Percentiles rank a stretch among this genome's conserved stretches.
These are phyloP conservation scores for Sweltsa coloradensis DNA, from an alignment of 1,140 invertebrate species.

Conservation along the genomic window DNA sequence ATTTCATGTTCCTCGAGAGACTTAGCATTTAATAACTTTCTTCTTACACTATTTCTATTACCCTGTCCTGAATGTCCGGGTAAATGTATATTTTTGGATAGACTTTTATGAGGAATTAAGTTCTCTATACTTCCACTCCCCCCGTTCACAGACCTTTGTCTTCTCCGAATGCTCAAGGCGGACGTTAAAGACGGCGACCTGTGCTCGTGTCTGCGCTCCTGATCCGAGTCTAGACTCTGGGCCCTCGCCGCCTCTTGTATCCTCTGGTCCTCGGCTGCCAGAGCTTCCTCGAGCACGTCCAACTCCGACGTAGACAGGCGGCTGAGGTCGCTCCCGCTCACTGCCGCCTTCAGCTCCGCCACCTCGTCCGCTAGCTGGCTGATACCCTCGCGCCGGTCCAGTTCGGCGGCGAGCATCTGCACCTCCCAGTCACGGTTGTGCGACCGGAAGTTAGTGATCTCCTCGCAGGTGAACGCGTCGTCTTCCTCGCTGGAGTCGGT, in stretches of 20 bases:
- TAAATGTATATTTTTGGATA: background rate
- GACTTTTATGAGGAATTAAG: background rate
- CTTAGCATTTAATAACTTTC: too few species aligned
- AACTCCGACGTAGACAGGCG: slow-evolving; percentile 17
- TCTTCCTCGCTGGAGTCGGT: slow-evolving; percentile 27
- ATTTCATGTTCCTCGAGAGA: background rate
- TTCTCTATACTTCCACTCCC: slow-evolving; percentile 3
- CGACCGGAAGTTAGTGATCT: slow-evolving; percentile 24
- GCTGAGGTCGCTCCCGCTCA: slow-evolving; percentile 9
- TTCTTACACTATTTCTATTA: too few species aligned
- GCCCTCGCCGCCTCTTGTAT: slow-evolving; percentile 18
- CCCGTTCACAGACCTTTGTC: background rate
- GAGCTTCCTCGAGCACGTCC: slow-evolving; percentile 19
- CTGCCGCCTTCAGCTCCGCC: slow-evolving; percentile 13
- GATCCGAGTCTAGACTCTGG: slow-evolving; percentile 15
- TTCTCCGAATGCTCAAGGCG: background rate
- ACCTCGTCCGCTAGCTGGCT: slow-evolving; percentile 14
- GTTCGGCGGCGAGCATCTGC: slow-evolving; percentile 57
- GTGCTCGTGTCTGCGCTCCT: background rate
- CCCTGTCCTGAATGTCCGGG: too few species aligned
- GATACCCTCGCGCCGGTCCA: slow-evolving; percentile 42
- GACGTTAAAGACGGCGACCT: background rate
- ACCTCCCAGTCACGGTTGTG: slow-evolving; percentile 55
- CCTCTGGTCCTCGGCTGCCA: slow-evolving; percentile 13
- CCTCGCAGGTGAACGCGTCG: slow-evolving; percentile 19